These are phyloP conservation scores for Oscheius myriophilus DNA, from an alignment of 2,888 invertebrate species.

Conservation along the genomic window DNA sequence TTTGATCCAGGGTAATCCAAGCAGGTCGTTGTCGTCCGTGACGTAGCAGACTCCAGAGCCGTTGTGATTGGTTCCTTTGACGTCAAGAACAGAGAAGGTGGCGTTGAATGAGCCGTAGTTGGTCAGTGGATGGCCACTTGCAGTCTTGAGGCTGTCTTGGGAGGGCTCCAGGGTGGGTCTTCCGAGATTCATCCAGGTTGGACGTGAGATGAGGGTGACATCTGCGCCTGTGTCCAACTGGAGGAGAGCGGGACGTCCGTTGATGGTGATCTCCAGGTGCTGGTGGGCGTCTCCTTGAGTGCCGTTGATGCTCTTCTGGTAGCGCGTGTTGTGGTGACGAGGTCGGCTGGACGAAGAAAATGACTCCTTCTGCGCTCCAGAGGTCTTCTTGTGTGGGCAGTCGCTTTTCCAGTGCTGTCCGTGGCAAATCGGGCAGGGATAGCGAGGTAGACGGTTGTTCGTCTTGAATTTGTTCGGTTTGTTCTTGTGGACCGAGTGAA, in stretches of 20 bases:
- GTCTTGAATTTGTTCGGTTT: neutral
- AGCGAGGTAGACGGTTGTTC: neutral
- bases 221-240: constrained; percentile 30
- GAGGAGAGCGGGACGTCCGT: neutral
- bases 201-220: too few species aligned
- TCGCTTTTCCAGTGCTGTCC: constrained; percentile 22
- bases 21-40: neutral
- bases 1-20: constrained; percentile 26
- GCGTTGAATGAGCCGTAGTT: constrained; percentile 14
- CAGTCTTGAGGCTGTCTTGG: neutral
- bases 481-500: neutral
- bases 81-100: constrained; percentile 5
- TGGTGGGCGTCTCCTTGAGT: too few species aligned
- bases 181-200: constrained; percentile 20
- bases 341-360: neutral
- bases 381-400: constrained; percentile 13
- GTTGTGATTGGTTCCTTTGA: neutral
- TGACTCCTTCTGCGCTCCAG: neutral
- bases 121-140: neutral
- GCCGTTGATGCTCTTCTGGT: neutral
- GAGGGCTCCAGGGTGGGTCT: neutral
- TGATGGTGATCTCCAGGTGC: constrained; percentile 1
- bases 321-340: neutral
- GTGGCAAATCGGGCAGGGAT: constrained; percentile 14
- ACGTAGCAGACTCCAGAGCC: neutral